A percentile compares a stretch with the other conserved stretches of the same genome.
phyloP scores from a whole-genome alignment of 2,797 vertebrate genomes.

The Eremophila alpestris region DNA sequence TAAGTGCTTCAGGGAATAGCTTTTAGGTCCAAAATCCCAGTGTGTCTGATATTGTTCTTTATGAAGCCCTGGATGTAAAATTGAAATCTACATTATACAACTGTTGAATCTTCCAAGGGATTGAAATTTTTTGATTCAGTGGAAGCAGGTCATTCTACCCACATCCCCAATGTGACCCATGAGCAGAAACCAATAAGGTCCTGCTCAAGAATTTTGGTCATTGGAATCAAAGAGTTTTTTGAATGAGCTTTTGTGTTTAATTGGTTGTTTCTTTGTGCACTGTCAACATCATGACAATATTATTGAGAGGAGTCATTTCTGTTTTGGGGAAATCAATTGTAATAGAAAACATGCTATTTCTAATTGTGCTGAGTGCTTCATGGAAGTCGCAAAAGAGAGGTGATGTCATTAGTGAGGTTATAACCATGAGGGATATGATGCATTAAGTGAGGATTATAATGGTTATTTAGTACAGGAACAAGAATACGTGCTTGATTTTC shows the following conservation, averaged over 20 bases:
- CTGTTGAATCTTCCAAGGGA: neutral
- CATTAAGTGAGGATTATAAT: neutral
- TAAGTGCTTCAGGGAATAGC: neutral
- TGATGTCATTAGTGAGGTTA: neutral
- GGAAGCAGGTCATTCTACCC: neutral
- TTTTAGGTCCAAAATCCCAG: neutral
- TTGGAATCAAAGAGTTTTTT: neutral
- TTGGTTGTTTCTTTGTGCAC: neutral
- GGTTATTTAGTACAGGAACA: neutral
- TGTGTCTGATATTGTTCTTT: neutral
- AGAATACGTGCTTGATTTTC: neutral
- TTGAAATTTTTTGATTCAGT: neutral
- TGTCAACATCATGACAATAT: neutral
- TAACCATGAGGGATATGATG: rapidly evolving
- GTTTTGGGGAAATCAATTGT: neutral
- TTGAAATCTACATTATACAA: neutral
- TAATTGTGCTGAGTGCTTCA: neutral
- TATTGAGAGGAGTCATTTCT: neutral
- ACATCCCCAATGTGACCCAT: neutral
- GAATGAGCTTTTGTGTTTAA: neutral
- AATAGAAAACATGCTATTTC: neutral
- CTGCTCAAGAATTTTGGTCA: neutral
- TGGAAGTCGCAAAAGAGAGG: neutral
- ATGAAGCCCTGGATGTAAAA: neutral
- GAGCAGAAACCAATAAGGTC: rapidly evolving